A percentile compares a stretch with the other conserved stretches of the same genome.
These are phyloP conservation scores for Gadus macrocephalus DNA, from an alignment of 2,113 vertebrate species.

Conservation along the genomic window DNA sequence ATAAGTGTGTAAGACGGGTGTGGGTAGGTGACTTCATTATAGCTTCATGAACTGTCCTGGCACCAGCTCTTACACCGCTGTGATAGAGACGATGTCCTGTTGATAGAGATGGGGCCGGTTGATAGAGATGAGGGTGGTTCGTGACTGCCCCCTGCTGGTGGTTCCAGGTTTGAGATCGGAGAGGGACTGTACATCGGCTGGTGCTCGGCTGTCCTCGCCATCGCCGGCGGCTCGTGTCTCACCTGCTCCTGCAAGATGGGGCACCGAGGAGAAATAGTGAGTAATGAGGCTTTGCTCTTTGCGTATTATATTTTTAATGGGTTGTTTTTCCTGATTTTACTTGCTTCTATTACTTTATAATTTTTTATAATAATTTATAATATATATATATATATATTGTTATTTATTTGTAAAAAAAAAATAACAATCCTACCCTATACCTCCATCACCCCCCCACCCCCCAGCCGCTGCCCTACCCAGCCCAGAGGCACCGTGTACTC, in stretches of 20 bases:
- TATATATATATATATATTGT: too few species aligned
- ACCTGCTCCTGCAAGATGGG: constrained; percentile 67
- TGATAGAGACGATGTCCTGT: too few species aligned
- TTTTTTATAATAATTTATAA: too few species aligned
- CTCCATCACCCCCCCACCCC: too few species aligned
- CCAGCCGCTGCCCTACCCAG: constrained; percentile 54
- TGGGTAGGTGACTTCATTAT: too few species aligned
- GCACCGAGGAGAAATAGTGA: constrained; percentile 61
- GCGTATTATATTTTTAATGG: neutral
- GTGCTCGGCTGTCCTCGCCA: constrained; percentile 78
- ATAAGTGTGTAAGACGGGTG: too few species aligned
- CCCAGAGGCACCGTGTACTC: constrained; percentile 67
- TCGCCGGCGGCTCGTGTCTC: constrained; percentile 77
- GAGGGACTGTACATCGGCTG: constrained; percentile 86
- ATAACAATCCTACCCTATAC: too few species aligned
- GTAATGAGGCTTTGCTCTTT: constrained; percentile 21
- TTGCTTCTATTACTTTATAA: neutral
- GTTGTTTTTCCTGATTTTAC: neutral
- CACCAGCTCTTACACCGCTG: too few species aligned
- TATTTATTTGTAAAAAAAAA: too few species aligned
- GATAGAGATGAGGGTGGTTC: neutral
- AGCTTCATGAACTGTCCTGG: too few species aligned
- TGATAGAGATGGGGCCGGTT: too few species aligned
- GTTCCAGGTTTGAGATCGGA: constrained; percentile 82
- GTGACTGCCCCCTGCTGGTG: constrained; percentile 28